These are phyloP conservation scores for Champsocephalus esox DNA, from an alignment of 2,797 vertebrate genomes.

Conservation along the genomic window DNA sequence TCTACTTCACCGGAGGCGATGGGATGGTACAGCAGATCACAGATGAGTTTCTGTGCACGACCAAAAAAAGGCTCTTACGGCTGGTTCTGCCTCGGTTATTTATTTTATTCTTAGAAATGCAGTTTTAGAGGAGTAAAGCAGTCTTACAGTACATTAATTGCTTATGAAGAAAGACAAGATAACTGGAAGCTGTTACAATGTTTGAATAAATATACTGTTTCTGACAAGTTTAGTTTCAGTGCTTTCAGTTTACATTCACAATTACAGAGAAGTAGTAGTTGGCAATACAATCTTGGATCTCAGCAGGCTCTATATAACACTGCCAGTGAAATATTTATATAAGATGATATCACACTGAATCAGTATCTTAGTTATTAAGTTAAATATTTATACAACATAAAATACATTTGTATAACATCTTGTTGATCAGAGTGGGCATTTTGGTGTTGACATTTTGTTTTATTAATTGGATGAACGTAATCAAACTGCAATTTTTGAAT, in stretches of 20 bases:
- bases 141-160: background rate
- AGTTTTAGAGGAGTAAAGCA: background rate
- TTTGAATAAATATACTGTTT: background rate
- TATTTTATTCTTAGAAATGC: slow-evolving; percentile 10
- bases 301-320: background rate
- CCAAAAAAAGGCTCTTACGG: slow-evolving; percentile 17
- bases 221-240: background rate
- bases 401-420: too few relatives aligned
- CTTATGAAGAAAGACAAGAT: background rate
- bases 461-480: too few relatives aligned
- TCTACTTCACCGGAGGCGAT: slow-evolving; percentile 41
- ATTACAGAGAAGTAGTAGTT: slow-evolving; percentile 1
- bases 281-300: background rate
- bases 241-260: background rate
- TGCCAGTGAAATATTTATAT: background rate
- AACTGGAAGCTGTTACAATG: background rate
- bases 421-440: too few relatives aligned
- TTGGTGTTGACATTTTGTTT: too few relatives aligned
- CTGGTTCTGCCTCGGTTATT: slow-evolving; percentile 11
- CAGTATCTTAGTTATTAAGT: too few relatives aligned
- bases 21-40: slow-evolving; percentile 55
- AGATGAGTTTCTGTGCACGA: slow-evolving; percentile 25
- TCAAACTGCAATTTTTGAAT: too few relatives aligned
- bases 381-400: too few relatives aligned
- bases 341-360: too few relatives aligned